Evolutionary conservation across 2,797 vertebrate species (phyloP).

Genomic region (Acanthiza pusilla): DNA sequence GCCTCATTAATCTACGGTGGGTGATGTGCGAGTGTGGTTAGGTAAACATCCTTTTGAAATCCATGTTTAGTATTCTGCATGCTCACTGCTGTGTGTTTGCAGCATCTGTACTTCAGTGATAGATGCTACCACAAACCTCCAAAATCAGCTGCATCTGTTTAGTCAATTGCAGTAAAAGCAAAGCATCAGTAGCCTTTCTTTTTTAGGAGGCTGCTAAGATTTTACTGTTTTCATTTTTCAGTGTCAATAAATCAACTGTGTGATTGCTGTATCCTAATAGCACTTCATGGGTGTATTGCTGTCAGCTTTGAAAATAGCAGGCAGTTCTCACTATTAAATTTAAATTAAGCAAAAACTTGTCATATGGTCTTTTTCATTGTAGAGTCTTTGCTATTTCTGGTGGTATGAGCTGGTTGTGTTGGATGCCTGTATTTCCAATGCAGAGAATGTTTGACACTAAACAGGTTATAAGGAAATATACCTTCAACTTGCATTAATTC

Average conservation of each 20-base stretch:
- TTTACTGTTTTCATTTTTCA: background rate
- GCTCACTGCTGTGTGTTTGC: background rate
- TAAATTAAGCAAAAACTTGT: background rate
- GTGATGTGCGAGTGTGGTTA: background rate
- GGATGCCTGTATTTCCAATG: background rate
- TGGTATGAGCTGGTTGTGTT: background rate
- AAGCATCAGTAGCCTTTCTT: background rate
- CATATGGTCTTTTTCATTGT: background rate
- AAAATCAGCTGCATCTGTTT: constrained; percentile 42
- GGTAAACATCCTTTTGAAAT: constrained; percentile 39
- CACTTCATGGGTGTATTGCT: background rate
- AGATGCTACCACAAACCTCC: constrained; percentile 38
- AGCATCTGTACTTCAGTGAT: constrained; percentile 37
- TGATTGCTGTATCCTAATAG: background rate
- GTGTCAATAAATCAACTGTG: background rate
- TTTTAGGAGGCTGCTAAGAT: background rate
- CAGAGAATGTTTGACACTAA: background rate
- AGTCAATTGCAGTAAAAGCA: constrained; percentile 21
- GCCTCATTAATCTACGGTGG: constrained; percentile 1
- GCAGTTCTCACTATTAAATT: background rate
- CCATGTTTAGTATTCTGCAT: constrained; percentile 35
- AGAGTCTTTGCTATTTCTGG: background rate
- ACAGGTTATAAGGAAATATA: background rate
- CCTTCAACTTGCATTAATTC: background rate
- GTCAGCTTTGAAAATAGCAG: background rate